Evolutionary conservation across 2,888 invertebrate species (phyloP).

Genomic region (Criorhina ranunculi): DNA sequence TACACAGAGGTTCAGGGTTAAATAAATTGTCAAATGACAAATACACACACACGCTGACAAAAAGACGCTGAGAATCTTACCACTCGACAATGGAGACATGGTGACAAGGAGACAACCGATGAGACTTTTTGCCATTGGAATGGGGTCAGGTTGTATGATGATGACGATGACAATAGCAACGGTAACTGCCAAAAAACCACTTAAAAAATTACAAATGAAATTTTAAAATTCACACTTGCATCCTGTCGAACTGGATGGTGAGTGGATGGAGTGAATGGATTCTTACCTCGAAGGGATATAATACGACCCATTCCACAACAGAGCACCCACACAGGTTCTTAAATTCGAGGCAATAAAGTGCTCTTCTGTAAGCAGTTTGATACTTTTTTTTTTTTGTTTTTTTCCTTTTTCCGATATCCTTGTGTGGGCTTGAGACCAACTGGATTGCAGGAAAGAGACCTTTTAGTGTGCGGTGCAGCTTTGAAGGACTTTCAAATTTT

Average conservation of each 20-base stretch:
- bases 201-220: conserved; percentile 75
- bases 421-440: conserved; percentile 43
- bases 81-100: conserved; percentile 46
- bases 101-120: too few relatives aligned
- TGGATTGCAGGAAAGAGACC: conserved; percentile 39
- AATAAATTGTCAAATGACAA: conserved; percentile 74
- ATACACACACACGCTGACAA: conserved; percentile 21
- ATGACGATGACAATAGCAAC: conserved; percentile 16
- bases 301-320: conserved; percentile 15
- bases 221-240: conserved; percentile 75
- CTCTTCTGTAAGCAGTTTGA: conserved; percentile 51
- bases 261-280: conserved; percentile 9
- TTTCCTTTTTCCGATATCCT: conserved; percentile 36
- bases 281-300: conserved; percentile 63
- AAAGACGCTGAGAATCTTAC: conserved; percentile 65
- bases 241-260: neutral
- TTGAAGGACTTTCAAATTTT: conserved; percentile 40
- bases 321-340: conserved; percentile 47
- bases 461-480: conserved; percentile 65
- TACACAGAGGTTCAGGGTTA: conserved; percentile 73
- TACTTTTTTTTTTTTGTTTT: conserved; percentile 38
- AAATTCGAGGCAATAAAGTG: conserved; percentile 49
- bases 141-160: conserved; percentile 36
- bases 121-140: conserved; percentile 59
- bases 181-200: conserved; percentile 70